phyloP scores from a whole-genome alignment of 2,113 vertebrate genomes.

The Aptenodytes forsteri region DNA sequence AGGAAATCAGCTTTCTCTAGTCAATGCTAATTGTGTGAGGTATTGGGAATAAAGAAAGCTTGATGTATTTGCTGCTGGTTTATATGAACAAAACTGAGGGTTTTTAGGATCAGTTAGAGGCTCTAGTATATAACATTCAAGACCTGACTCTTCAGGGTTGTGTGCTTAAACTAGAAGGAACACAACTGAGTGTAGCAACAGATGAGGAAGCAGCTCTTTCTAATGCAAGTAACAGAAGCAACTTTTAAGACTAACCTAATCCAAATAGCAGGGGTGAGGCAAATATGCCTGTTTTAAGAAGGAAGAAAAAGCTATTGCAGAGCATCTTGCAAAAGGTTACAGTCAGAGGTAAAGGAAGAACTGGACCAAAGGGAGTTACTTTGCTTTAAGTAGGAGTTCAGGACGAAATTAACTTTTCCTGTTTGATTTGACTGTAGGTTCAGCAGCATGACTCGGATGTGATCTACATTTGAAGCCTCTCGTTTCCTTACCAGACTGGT shows the following conservation, averaged over 20 bases:
- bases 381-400: not conserved
- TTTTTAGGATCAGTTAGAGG: not conserved
- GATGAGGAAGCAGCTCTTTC: not conserved
- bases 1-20: not conserved
- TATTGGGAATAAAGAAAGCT: not conserved
- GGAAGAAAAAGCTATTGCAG: not conserved
- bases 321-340: not conserved
- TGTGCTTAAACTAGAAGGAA: not conserved
- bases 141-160: not conserved
- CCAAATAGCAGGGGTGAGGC: not conserved
- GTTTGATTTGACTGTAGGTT: constrained; percentile 47
- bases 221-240: not conserved
- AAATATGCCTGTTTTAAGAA: not conserved
- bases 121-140: not conserved
- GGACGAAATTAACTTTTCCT: not conserved
- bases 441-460: constrained; percentile 67
- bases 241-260: not conserved
- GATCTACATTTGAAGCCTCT: constrained; percentile 70
- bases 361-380: not conserved
- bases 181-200: not conserved
- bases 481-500: not conserved
- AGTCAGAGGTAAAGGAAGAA: not conserved
- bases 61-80: not conserved
- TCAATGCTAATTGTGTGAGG: not conserved
- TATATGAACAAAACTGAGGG: not conserved